Evolutionary conservation across 2,888 invertebrate genomes (phyloP), one percentile per base, ranked within the genome.

Genomic region (Loripinus fragilis): DNA sequence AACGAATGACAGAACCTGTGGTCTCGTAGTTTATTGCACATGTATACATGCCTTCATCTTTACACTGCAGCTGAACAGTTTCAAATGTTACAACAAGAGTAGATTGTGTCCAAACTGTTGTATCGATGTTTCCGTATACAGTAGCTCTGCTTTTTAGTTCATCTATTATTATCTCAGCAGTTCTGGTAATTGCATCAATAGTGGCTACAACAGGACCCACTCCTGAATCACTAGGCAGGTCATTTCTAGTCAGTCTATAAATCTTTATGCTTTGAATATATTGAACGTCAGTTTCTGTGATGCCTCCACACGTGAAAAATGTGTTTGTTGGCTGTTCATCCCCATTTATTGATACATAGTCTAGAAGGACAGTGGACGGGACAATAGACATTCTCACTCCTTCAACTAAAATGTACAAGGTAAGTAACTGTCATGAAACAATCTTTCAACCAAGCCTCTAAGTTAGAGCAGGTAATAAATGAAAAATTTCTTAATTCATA

Each of bases 41-140:
- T 5, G 10, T 33, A 33, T 74, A 74, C 20, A n/a, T 41, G 25
- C 55, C 60, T 17, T n/a, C 74, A 74, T 74, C 68, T 0, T 33
- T 20, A 68, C 74, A 74, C 42, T n/a, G 28, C 17, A 74, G 12
- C 17, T 23, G 23, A 2, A 3, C 3, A 23, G 67, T 41, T 5
- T 68, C 7, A 23, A 74, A 42, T 20, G 15, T n/a, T 1, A 74
- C 2, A 17, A 28, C n/a, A 17, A 42, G n/a, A 45, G 20, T 12
- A n/a, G 12, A 48, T 55, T 60, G n/a, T 8, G 45, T 48, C 69
- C 8, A 23, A 45, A 64, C 25, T 42, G n/a, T 8, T 33, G 28
- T 48, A 25, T 35, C n/a, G 15, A 48, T 23, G 20, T 64, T 20
- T 10, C 55, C 60, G 12, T n/a, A 35, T 35, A 48, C 28, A 0